These are phyloP conservation scores for Heliconius melpomene DNA, from an alignment of 1,140 invertebrate genomes.

Conservation along the genomic window DNA sequence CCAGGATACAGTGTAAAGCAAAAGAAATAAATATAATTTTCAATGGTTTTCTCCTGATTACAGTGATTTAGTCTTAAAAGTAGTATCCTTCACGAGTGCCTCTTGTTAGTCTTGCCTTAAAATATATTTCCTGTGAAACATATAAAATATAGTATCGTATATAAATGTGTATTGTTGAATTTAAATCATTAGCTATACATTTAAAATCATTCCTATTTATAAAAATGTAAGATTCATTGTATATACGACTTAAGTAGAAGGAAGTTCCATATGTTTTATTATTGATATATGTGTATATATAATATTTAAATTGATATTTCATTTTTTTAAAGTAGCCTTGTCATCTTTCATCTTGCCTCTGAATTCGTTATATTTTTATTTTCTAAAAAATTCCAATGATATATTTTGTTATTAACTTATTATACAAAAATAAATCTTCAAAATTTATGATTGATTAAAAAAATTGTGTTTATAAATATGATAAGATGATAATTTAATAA, in stretches of 20 bases:
- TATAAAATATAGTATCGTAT: constrained; percentile 13
- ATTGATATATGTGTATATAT: constrained; percentile 3
- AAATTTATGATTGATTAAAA: not conserved
- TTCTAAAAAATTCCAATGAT: not conserved
- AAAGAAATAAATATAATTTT: not conserved
- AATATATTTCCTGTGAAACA: constrained; percentile 16
- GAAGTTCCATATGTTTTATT: constrained; percentile 7
- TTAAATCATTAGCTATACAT: constrained; percentile 3
- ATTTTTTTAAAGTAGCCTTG: constrained; percentile 6
- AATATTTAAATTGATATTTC: not conserved
- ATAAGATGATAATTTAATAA: no score
- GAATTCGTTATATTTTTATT: not conserved
- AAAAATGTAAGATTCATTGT: not conserved
- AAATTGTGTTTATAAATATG: not conserved
- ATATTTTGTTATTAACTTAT: not conserved
- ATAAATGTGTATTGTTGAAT: not conserved
- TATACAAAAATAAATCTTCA: not conserved
- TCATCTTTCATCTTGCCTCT: constrained; percentile 15
- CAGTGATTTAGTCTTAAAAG: not conserved
- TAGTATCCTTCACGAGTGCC: constrained; percentile 45
- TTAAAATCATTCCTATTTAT: constrained; percentile 11
- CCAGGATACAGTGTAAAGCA: no score
- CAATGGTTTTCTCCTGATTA: not conserved
- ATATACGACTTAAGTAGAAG: not conserved
- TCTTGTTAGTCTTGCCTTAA: constrained; percentile 57